A percentile compares a stretch with the other conserved stretches of the same genome.
phyloP scores from a whole-genome alignment of 2,888 invertebrate genomes.

The Steromphala cineraria region DNA sequence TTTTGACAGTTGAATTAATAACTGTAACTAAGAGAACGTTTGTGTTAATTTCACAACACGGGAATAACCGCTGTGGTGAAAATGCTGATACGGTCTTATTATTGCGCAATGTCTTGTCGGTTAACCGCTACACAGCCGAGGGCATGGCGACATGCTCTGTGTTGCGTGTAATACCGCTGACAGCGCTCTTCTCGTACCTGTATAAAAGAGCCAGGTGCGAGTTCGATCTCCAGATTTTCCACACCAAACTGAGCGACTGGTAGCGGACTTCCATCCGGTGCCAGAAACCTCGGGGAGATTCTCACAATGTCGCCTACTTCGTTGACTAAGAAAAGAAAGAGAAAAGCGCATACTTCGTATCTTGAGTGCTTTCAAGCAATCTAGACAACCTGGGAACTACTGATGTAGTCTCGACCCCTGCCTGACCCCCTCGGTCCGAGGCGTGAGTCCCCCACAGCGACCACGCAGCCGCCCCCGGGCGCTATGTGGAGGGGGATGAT shows the following conservation, averaged over 20 bases:
- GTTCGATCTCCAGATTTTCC: neutral
- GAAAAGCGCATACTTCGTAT: neutral
- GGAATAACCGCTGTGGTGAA: no score
- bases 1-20: no score
- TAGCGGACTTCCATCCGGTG: neutral
- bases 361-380: neutral
- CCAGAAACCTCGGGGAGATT: neutral
- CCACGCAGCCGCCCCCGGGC: neutral
- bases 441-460: neutral
- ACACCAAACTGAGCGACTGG: neutral
- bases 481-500: neutral
- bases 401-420: neutral
- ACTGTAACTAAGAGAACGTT: no score
- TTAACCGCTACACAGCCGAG: no score
- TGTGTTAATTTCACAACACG: no score
- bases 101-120: no score
- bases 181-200: neutral
- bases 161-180: neutral
- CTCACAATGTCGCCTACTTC: neutral
- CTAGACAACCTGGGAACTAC: neutral
- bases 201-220: neutral
- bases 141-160: no score
- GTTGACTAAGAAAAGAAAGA: neutral
- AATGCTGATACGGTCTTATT: no score
- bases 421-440: neutral